phyloP scores from a whole-genome alignment of 2,888 invertebrate genomes.

The Zygogramma bicolorata region DNA sequence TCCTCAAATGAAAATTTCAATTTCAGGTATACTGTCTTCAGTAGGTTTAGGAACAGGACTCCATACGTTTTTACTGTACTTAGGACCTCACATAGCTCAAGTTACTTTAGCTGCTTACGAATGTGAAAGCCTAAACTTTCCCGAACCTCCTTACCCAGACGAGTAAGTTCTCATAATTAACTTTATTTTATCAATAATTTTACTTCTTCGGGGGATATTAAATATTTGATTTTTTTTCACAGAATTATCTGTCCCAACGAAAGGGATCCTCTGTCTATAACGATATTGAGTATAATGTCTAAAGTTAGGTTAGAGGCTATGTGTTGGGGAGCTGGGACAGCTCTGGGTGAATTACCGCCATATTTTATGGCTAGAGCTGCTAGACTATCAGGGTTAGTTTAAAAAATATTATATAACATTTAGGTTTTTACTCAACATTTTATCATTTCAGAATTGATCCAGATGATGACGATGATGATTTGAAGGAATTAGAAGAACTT shows the following conservation, averaged over 20 bases:
- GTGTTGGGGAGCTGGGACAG: conserved; percentile 98
- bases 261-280: conserved; percentile 75
- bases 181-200: too few relatives aligned
- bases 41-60: conserved; percentile 98
- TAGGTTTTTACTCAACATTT: not conserved
- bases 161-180: conserved; percentile 76
- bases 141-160: conserved; percentile 97
- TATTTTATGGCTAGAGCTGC: conserved; percentile 99
- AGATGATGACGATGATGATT: conserved; percentile 76
- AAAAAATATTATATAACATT: not conserved
- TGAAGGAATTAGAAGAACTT: conserved; percentile 81
- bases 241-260: conserved; percentile 89
- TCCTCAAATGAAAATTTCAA: not conserved
- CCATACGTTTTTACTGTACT: conserved; percentile 97
- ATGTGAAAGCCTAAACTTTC: conserved; percentile 94
- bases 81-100: conserved; percentile 99
- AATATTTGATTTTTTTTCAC: conserved; percentile 10
- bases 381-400: conserved; percentile 71
- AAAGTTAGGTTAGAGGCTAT: conserved; percentile 96
- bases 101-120: conserved; percentile 99
- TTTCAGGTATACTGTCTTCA: conserved; percentile 90
- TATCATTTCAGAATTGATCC: conserved; percentile 61
- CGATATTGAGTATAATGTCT: conserved; percentile 93
- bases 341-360: conserved; percentile 98
- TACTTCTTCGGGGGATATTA: too few relatives aligned